phyloP scores from a whole-genome alignment of 2,888 invertebrate species.

The Heteromyza rotundicornis region DNA sequence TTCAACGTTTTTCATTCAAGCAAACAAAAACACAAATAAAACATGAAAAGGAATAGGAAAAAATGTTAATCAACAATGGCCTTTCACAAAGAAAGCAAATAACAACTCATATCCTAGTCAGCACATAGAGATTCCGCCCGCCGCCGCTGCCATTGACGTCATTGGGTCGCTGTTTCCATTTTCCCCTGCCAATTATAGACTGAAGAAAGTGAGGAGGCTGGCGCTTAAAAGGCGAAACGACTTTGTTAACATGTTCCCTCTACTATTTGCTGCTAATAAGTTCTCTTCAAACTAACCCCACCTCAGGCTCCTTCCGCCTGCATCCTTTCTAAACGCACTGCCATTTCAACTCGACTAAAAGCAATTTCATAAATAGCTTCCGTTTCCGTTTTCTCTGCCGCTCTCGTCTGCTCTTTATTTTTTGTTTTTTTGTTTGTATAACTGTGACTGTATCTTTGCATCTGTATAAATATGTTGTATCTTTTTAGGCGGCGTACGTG shows the following conservation, averaged over 20 bases:
- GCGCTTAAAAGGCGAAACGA: no score
- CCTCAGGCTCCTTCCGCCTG: conserved; percentile 22
- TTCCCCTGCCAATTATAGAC: neutral
- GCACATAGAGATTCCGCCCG: neutral
- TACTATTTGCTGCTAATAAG: no score
- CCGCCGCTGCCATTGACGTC: neutral
- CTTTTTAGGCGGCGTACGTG: neutral
- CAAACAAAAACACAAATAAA: no score
- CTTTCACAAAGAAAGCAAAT: neutral
- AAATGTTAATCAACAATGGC: neutral
- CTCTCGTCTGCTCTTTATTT: neutral
- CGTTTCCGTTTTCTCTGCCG: conserved; percentile 25
- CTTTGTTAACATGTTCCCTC: no score
- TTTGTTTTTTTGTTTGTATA: neutral
- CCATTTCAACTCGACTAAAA: conserved; percentile 35
- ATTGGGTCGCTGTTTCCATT: neutral
- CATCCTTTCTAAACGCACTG: conserved; percentile 22
- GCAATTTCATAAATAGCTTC: conserved; percentile 50
- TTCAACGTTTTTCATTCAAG: no score
- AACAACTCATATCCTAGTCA: neutral
- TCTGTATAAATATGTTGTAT: neutral
- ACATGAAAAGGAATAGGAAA: no score
- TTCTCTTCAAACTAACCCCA: no score
- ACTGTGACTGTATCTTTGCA: neutral
- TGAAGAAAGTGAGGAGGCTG: no score